phyloP scores from a whole-genome alignment of 2,888 invertebrate genomes.

The Athetis lepigone region DNA sequence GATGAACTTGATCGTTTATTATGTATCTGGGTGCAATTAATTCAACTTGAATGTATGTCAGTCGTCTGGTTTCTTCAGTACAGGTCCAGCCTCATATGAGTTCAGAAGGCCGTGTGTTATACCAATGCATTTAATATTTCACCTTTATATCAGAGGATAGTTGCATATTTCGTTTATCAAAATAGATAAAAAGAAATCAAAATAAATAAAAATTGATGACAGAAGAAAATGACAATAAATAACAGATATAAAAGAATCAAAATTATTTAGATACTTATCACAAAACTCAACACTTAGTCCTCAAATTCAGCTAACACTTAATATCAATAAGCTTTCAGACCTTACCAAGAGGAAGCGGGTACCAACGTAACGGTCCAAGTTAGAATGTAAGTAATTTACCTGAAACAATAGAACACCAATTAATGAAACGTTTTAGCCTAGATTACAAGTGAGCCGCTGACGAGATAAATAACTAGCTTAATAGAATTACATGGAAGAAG shows the following conservation, averaged over 20 bases:
- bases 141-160: no score
- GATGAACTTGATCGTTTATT: no score
- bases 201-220: background rate
- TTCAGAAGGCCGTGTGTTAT: no score
- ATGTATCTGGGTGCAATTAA: no score
- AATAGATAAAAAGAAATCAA: no score
- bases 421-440: slow-evolving; percentile 59
- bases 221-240: no score
- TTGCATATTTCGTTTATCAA: no score
- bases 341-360: slow-evolving; percentile 22
- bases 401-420: slow-evolving; percentile 62
- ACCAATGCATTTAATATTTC: no score
- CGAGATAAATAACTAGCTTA: slow-evolving; percentile 55
- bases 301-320: background rate
- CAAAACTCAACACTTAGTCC: slow-evolving; percentile 3
- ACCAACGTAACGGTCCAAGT: slow-evolving; percentile 29
- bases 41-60: no score
- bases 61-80: no score
- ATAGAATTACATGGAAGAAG: background rate
- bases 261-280: background rate
- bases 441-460: slow-evolving; percentile 44
- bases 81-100: no score
- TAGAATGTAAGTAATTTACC: slow-evolving; percentile 57
- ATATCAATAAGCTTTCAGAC: background rate
- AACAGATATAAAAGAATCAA: no score